Evolutionary conservation across 2,888 invertebrate genomes (phyloP).

Genomic region (Epsilonema sp.): DNA sequence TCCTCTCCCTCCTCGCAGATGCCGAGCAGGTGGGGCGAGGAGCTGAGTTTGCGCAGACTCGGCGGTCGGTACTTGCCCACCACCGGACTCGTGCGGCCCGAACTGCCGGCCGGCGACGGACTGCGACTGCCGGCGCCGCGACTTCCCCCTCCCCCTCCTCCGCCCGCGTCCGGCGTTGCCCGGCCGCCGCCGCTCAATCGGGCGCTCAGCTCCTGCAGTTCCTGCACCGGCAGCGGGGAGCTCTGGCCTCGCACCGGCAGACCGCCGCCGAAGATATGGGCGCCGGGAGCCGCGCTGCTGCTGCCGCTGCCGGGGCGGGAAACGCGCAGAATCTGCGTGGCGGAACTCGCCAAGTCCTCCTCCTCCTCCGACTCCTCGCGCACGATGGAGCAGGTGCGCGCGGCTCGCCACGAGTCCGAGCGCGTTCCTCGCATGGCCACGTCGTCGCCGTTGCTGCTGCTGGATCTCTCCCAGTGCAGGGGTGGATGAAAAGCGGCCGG

Average conservation of each 20-base stretch:
- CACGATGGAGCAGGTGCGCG: slow-evolving; percentile 76
- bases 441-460: too few species aligned
- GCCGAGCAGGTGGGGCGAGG: slow-evolving; percentile 22
- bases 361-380: slow-evolving; percentile 76
- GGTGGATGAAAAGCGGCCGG: too few species aligned
- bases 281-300: not conserved
- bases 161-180: not conserved
- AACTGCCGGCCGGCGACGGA: slow-evolving; percentile 20
- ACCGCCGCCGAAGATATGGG: not conserved
- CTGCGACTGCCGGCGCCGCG: slow-evolving; percentile 20
- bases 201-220: slow-evolving; percentile 20
- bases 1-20: slow-evolving; percentile 10
- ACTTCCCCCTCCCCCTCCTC: slow-evolving; percentile 3
- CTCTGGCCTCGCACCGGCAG: slow-evolving; percentile 5
- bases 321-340: too few species aligned
- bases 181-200: slow-evolving; percentile 12
- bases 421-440: not conserved
- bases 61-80: not conserved
- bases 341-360: slow-evolving; percentile 41
- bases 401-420: slow-evolving; percentile 25
- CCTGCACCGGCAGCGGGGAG: slow-evolving; percentile 18
- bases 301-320: slow-evolving; percentile 8
- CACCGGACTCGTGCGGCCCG: slow-evolving; percentile 4
- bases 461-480: too few species aligned
- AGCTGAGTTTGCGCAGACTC: slow-evolving; percentile 22